These are phyloP conservation scores for Cassiopea xamachana DNA, from an alignment of 30 jellyfish, hydroid and myxozoan species.

Conservation along the genomic window DNA sequence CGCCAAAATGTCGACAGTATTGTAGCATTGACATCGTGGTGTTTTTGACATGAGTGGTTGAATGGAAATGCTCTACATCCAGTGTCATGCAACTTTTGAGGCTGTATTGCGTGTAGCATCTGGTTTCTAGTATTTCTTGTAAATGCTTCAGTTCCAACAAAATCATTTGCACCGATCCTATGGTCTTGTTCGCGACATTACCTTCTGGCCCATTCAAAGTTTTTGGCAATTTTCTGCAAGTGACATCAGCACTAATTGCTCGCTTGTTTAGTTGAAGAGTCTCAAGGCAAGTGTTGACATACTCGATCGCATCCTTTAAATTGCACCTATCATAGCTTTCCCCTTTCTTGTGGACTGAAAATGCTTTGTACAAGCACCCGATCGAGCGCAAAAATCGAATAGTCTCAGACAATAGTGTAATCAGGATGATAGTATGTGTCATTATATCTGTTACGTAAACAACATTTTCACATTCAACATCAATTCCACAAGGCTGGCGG, in stretches of 20 bases:
- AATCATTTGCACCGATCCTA: conserved; percentile 2
- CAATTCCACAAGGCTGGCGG: conserved; percentile 62
- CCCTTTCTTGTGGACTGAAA: conserved; percentile 44
- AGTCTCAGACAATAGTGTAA: conserved; percentile 26
- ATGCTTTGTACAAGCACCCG: conserved; percentile 24
- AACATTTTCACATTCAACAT: conserved; percentile 21
- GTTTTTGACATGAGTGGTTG: too few species aligned
- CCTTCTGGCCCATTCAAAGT: conserved; percentile 49
- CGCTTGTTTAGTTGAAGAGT: too few species aligned
- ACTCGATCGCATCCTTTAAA: conserved; percentile 20
- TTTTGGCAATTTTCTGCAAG: conserved; percentile 47
- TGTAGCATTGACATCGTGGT: not conserved
- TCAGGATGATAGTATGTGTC: conserved; percentile 37
- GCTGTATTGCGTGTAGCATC: too few species aligned
- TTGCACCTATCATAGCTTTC: conserved; percentile 24
- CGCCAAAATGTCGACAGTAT: conserved; percentile 24
- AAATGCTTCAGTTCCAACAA: not conserved
- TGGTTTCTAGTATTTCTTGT: too few species aligned
- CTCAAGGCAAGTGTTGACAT: too few species aligned
- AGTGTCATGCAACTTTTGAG: too few species aligned
- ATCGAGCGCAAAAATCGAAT: conserved; percentile 35
- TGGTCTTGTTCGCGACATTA: conserved; percentile 23
- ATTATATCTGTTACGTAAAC: not conserved
- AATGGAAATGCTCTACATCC: too few species aligned
- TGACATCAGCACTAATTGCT: too few species aligned